These are phyloP conservation scores for Scaptomyza graminum DNA, from an alignment of 1,140 invertebrate species.

Conservation along the genomic window DNA sequence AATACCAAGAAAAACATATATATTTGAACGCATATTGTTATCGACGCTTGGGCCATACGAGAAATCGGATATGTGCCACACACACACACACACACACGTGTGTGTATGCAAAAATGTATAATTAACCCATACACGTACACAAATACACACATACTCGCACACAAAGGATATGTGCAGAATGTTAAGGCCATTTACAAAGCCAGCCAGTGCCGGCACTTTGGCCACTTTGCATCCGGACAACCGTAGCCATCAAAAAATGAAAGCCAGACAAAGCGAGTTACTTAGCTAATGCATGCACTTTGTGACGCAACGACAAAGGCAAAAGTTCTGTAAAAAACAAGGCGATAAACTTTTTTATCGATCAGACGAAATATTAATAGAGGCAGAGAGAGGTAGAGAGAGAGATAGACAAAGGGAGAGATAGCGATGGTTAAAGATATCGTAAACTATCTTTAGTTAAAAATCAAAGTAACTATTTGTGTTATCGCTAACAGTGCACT, in stretches of 20 bases:
- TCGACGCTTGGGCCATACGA: slow-evolving; percentile 43
- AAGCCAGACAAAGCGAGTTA: neutral
- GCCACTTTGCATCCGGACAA: slow-evolving; percentile 39
- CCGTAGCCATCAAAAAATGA: neutral
- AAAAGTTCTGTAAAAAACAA: neutral
- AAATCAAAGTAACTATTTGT: no score
- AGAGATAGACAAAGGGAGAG: no score
- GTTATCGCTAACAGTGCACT: no score
- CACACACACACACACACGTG: slow-evolving; percentile 20
- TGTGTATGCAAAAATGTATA: slow-evolving; percentile 72
- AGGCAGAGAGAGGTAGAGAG: no score
- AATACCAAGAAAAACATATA: slow-evolving; percentile 30
- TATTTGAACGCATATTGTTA: slow-evolving; percentile 73
- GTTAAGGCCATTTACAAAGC: slow-evolving; percentile 73
- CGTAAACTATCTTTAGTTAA: no score
- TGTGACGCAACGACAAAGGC: neutral
- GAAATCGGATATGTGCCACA: slow-evolving; percentile 67
- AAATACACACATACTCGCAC: slow-evolving; percentile 51
- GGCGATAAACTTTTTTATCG: neutral
- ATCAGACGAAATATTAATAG: no score
- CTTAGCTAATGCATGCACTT: neutral
- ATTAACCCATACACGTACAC: slow-evolving; percentile 70
- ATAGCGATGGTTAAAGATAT: no score
- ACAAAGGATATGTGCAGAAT: slow-evolving; percentile 57
- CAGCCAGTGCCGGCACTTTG: slow-evolving; percentile 58